phyloP scores from a whole-genome alignment of 2,888 invertebrate genomes.

The Heteropelma amictum region DNA sequence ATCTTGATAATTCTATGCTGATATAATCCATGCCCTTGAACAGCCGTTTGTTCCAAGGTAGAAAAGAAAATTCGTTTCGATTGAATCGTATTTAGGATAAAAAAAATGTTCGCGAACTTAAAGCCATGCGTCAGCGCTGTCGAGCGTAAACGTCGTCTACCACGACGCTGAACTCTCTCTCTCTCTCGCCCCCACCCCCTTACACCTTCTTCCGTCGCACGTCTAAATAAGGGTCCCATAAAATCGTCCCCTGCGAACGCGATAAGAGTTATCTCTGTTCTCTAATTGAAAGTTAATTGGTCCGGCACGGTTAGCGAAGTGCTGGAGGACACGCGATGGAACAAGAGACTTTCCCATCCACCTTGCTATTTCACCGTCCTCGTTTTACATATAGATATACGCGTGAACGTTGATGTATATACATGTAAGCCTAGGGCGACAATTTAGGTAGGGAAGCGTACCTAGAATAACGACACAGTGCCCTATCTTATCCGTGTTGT shows the following conservation, averaged over 20 bases:
- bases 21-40: conserved; percentile 28
- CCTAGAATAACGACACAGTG: conserved; percentile 72
- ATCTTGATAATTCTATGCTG: conserved; percentile 56
- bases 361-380: conserved; percentile 8
- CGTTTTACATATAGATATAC: background rate
- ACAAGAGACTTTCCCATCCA: conserved; percentile 35
- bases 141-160: conserved; percentile 42
- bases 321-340: conserved; percentile 45
- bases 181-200: background rate
- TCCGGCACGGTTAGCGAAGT: conserved; percentile 72
- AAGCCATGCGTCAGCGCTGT: conserved; percentile 40
- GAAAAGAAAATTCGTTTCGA: conserved; percentile 41
- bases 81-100: conserved; percentile 71
- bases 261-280: conserved; percentile 77
- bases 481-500: conserved; percentile 66
- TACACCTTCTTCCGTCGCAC: conserved; percentile 37
- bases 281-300: conserved; percentile 78
- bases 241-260: conserved; percentile 74
- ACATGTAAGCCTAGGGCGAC: conserved; percentile 68
- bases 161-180: background rate
- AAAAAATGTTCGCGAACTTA: no score
- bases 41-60: background rate
- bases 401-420: background rate
- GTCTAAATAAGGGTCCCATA: conserved; percentile 74
- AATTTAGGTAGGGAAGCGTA: conserved; percentile 68